Evolutionary conservation across 1,140 invertebrate species (phyloP).

Genomic region (Branchinecta lynchi): DNA sequence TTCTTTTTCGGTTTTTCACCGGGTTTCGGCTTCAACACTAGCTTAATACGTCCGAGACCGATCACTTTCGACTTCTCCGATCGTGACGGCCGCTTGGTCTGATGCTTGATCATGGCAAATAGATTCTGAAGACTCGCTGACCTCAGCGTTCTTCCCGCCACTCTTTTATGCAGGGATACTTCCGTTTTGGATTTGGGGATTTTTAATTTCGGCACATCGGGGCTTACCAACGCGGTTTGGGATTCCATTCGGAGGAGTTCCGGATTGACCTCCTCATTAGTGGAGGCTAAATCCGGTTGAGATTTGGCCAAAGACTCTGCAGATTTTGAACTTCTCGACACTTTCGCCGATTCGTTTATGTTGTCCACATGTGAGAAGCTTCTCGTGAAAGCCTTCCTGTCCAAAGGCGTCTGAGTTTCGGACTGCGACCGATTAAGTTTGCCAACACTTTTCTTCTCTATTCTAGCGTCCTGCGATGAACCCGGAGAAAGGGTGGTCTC

Average conservation of each 20-base stretch:
- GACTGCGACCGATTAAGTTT: background rate
- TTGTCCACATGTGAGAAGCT: background rate
- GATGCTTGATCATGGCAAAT: background rate
- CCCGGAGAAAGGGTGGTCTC: background rate
- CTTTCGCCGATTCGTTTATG: background rate
- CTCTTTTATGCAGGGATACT: background rate
- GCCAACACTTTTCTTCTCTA: background rate
- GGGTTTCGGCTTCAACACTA: background rate
- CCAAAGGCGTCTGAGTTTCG: background rate
- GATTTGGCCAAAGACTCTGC: background rate
- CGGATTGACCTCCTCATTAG: background rate
- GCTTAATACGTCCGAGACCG: background rate
- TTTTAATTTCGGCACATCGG: background rate
- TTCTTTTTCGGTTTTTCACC: background rate
- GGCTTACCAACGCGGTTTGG: background rate
- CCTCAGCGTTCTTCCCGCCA: background rate
- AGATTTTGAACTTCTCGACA: too few relatives aligned
- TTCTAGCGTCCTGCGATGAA: background rate
- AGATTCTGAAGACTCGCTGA: background rate
- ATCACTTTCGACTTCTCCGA: background rate
- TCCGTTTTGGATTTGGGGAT: background rate
- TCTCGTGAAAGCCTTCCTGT: background rate
- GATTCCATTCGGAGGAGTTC: background rate
- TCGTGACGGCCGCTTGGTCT: background rate
- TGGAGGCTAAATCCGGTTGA: background rate